These are phyloP conservation scores for Agrilus biguttatus DNA, from an alignment of 2,888 invertebrate species.

Conservation along the genomic window DNA sequence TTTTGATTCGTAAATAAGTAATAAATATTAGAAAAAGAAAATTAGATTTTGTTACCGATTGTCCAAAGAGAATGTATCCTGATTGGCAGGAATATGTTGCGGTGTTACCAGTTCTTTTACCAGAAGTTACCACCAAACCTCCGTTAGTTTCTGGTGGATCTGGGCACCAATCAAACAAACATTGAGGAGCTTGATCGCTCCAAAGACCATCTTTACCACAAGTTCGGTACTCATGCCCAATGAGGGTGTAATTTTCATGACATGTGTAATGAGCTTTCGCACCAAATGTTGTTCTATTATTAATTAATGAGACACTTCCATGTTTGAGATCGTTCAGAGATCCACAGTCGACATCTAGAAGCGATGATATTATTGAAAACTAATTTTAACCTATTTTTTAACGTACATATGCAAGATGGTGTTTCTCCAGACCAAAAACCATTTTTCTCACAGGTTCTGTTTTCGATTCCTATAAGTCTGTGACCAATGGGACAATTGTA, in stretches of 20 bases:
- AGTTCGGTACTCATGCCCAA: conserved; percentile 54
- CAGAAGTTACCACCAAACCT: conserved; percentile 53
- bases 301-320: conserved; percentile 51
- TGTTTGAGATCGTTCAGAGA: conserved; percentile 51
- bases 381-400: conserved; percentile 7
- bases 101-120: conserved; percentile 65
- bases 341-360: conserved; percentile 73
- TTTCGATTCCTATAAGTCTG: conserved; percentile 56
- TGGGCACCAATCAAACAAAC: conserved; percentile 78
- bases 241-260: conserved; percentile 71
- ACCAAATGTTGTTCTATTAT: conserved; percentile 64
- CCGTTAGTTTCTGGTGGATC: conserved; percentile 68
- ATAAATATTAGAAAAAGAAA: neutral
- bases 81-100: conserved; percentile 69
- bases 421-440: conserved; percentile 76
- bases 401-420: conserved; percentile 77
- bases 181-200: conserved; percentile 66
- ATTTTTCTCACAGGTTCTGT: conserved; percentile 52
- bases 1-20: conserved; percentile 19
- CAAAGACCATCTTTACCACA: conserved; percentile 63
- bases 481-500: conserved; percentile 75
- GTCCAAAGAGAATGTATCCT: conserved; percentile 73
- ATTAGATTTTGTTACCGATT: conserved; percentile 38
- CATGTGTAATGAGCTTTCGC: conserved; percentile 65
- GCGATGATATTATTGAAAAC: conserved; percentile 3